These are phyloP conservation scores for Leiothrix lutea DNA, from an alignment of 2,113 vertebrate genomes.

Conservation along the genomic window DNA sequence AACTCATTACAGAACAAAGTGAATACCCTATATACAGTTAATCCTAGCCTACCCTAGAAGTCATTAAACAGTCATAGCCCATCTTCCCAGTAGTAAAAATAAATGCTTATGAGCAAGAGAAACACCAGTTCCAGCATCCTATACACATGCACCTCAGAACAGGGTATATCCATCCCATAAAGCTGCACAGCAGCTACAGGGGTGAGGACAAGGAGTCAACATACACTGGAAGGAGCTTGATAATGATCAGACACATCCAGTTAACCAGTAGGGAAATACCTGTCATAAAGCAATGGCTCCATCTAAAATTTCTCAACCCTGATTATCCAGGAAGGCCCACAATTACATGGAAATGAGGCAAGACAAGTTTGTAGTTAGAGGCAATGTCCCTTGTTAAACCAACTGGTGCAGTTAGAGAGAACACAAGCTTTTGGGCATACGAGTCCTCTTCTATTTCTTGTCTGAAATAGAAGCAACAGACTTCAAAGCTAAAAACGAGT, in stretches of 20 bases:
- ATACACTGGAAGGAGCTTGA: neutral
- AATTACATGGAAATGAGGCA: neutral
- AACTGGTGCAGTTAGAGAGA: conserved; percentile 1
- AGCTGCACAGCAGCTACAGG: neutral
- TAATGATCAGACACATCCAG: neutral
- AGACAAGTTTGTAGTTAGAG: neutral
- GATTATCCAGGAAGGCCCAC: neutral
- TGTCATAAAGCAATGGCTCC: neutral
- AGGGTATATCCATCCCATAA: neutral
- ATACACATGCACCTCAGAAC: neutral
- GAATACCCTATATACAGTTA: neutral
- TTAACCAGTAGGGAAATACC: neutral
- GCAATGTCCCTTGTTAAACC: conserved; percentile 7
- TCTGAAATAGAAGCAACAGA: conserved; percentile 67
- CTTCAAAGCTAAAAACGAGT: conserved; percentile 66
- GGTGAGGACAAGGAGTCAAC: neutral
- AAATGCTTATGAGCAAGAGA: neutral
- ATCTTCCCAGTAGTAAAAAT: neutral
- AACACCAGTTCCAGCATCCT: neutral
- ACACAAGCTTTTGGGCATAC: conserved; percentile 25
- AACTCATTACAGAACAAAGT: neutral
- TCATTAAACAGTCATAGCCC: neutral
- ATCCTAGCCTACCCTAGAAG: neutral
- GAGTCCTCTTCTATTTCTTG: conserved; percentile 27
- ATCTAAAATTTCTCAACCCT: neutral